Percentiles rank a stretch among this genome's conserved stretches.
These are phyloP conservation scores for Cryptophagus acutangulus DNA, from an alignment of 2,888 invertebrate species.

Conservation along the genomic window DNA sequence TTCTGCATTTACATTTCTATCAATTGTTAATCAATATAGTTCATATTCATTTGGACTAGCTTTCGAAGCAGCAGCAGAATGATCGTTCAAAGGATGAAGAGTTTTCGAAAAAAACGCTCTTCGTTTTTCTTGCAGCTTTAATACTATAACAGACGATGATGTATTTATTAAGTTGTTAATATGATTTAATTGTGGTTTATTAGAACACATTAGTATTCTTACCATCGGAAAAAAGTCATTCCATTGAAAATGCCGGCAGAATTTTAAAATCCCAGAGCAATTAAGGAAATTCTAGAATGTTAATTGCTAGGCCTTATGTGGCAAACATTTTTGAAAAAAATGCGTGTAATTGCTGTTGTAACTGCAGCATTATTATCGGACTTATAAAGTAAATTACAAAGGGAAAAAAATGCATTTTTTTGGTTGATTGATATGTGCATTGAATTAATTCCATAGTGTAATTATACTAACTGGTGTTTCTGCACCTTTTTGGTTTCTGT, in stretches of 20 bases:
- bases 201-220: constrained; percentile 20
- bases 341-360: constrained; percentile 21
- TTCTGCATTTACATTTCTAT: too few relatives aligned
- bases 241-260: constrained; percentile 21
- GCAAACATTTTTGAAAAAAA: constrained; percentile 24
- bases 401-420: constrained; percentile 4
- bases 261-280: constrained; percentile 25
- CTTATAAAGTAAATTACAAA: constrained; percentile 18
- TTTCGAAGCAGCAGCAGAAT: too few relatives aligned
- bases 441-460: background rate
- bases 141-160: too few relatives aligned
- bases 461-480: too few relatives aligned
- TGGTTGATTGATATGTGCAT: background rate
- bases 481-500: too few relatives aligned
- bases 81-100: too few relatives aligned
- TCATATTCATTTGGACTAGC: too few relatives aligned
- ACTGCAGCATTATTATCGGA: constrained; percentile 10
- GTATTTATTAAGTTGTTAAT: constrained; percentile 7
- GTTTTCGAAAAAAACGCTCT: too few relatives aligned
- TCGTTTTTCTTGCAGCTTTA: too few relatives aligned
- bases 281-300: constrained; percentile 31
- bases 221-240: constrained; percentile 19
- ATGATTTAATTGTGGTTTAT: background rate
- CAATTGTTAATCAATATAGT: too few relatives aligned
- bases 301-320: constrained; percentile 28